Evolutionary conservation across 1,140 invertebrate species (phyloP), one percentile per base, ranked within the genome.

Genomic region (Ips typographus): DNA sequence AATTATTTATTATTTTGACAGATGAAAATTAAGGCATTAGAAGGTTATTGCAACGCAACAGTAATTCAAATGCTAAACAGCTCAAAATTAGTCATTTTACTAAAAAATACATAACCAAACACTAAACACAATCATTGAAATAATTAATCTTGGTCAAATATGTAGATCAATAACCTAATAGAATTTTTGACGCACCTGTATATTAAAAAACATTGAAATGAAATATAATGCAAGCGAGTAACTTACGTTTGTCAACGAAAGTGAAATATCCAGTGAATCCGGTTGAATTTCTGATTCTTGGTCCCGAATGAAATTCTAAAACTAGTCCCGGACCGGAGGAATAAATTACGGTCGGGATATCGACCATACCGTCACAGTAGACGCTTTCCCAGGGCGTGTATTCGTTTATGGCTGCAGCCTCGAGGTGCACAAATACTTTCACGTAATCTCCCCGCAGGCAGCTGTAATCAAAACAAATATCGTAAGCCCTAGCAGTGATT

Each of bases 201-300:
- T 22, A 22, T 22, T 22, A 22, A 22, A 22, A 22, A 22, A 22
- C 22, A 22, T 22, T 22, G 22, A 22, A 22, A 0, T 22, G 22
- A 22, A 22, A 22, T 22, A 22, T 22, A 22, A 22, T 22, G 22
- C 22, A 22, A 22, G 22, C 22, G 22, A 22, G 57, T 22, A 56
- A 72, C 90, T 91, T 81, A 93, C 91, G 84, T 86, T 86, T 90
- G 79, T 93, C 89, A 79, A 93, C 88, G 82, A 94, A 94, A 70
- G 85, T 86, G 82, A 91, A 94, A 51, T 87, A 89, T 44, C 92
- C 92, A 7, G 87, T 83, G 78, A 94, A 94, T 52, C 92, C 92
- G 1, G 87, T 88, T 63, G 87, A 85, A 77, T 91, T 92, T 55
- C 79, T 82, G 5, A 83, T 77, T 39, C 76, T 68, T 51, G 83